Evolutionary conservation across 2,888 invertebrate genomes (phyloP), one percentile per base, ranked within the genome.

Genomic region (Adela reaumurella): DNA sequence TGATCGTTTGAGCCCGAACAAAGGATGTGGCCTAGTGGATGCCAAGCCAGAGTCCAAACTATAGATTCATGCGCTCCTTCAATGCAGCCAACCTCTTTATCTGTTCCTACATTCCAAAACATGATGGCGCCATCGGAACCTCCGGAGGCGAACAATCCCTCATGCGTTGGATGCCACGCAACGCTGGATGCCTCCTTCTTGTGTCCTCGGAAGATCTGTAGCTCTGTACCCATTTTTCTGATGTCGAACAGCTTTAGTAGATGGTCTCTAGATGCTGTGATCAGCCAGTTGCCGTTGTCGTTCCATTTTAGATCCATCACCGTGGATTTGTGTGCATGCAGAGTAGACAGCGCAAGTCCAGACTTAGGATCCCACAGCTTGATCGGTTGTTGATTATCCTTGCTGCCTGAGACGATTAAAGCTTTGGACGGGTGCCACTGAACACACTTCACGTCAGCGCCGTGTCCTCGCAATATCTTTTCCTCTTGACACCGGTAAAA

Each of bases 241-340:
- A 99, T 87, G 71, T 99, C 99, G 78, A 99, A 99, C 50, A 99
- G 73, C 71, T 99, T 99, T 43, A 99, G 83, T 54, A 99, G 82
- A 74, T 98, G 98, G 74, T 99, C 98, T 54, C 98, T 81, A 2
- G 97, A 97, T 0, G 97, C 97, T n/a, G 97, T 97, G 49, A 98
- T 88, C 48, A 99, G 79, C 99, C 99, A 99, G 70, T 99, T 98
- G 2, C 99, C 99, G 81, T 99, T 99, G 47, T 90, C 89, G 74
- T 99, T 99, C 98, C 99, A 99, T 70, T 96, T 94, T 19, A 98
- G 84, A 68, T 98, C 97, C 97, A 98, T 98, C 14, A 99, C 99
- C 20, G 99, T 98, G 49, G 95, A 96, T 76, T 99, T 99, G 73
- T 99, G 99, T 43, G 98, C 98, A 73, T 99, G 98, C 84, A 99